These are phyloP conservation scores for Lumbricus terrestris DNA, from an alignment of 2,888 invertebrate genomes.

Conservation along the genomic window DNA sequence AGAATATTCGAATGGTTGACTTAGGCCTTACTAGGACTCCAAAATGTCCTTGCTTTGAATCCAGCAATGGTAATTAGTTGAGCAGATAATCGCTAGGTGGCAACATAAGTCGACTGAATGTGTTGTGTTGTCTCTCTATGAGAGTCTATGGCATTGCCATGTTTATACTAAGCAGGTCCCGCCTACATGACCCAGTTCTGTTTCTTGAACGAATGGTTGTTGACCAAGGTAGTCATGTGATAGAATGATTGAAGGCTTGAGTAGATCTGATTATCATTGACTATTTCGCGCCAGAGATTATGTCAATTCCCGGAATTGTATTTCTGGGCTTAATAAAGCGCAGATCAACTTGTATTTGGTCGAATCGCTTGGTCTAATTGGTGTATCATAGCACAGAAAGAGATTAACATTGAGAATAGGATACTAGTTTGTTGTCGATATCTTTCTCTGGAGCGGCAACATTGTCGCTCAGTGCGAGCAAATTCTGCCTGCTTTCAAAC, in stretches of 20 bases:
- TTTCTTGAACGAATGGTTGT: not conserved
- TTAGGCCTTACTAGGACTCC: no score
- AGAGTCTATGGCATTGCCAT: no score
- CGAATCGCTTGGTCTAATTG: not conserved
- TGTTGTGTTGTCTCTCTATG: not conserved
- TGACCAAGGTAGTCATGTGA: not conserved
- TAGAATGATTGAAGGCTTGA: not conserved
- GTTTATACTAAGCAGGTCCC: not conserved
- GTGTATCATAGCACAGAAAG: not conserved
- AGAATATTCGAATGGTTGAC: no score
- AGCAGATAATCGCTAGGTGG: not conserved
- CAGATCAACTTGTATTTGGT: not conserved
- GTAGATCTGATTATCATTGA: not conserved
- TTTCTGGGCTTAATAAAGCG: not conserved
- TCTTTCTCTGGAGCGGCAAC: not conserved
- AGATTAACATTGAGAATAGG: not conserved
- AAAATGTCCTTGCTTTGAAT: no score
- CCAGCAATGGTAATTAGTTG: not conserved
- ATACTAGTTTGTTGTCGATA: not conserved
- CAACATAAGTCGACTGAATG: not conserved
- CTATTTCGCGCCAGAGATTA: not conserved
- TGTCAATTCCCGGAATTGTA: not conserved
- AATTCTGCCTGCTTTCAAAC: not conserved
- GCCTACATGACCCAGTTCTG: not conserved
- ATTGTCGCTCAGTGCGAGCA: not conserved